Conservation (phyloP, 1,140 invertebrate genomes). For the Cherax destructor region DNA sequence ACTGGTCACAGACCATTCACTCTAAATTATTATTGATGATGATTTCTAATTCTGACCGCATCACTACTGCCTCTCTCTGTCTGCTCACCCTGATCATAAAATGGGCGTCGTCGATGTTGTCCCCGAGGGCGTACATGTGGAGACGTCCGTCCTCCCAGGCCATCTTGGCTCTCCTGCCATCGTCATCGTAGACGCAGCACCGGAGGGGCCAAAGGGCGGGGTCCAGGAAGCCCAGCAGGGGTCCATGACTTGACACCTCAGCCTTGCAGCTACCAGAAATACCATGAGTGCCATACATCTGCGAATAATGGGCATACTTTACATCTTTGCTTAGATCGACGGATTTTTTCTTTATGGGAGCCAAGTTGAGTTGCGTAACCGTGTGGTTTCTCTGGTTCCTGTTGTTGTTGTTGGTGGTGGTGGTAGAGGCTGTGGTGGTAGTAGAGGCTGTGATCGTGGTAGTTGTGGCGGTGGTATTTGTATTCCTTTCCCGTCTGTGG, state of each 20-base stretch:
- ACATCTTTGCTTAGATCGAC: neutral
- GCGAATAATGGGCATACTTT: neutral
- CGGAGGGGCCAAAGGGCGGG: constrained; percentile 36
- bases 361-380: neutral
- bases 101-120: constrained; percentile 40
- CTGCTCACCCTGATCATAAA: constrained; percentile 56
- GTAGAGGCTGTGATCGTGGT: no score
- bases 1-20: neutral
- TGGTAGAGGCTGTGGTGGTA: no score
- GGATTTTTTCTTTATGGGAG: neutral
- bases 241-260: constrained; percentile 1
- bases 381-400: neutral
- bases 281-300: neutral
- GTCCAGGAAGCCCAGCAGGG: constrained; percentile 20
- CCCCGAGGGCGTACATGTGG: constrained; percentile 44
- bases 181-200: constrained; percentile 45
- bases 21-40: neutral
- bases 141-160: constrained; percentile 37
- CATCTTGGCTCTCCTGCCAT: constrained; percentile 34
- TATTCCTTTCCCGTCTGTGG: neutral
- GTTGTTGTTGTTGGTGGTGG: neutral
- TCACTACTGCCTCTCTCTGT: neutral
- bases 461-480: neutral
- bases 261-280: neutral
- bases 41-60: neutral